phyloP scores from a whole-genome alignment of 2,113 vertebrate species.

The Menura novaehollandiae region DNA sequence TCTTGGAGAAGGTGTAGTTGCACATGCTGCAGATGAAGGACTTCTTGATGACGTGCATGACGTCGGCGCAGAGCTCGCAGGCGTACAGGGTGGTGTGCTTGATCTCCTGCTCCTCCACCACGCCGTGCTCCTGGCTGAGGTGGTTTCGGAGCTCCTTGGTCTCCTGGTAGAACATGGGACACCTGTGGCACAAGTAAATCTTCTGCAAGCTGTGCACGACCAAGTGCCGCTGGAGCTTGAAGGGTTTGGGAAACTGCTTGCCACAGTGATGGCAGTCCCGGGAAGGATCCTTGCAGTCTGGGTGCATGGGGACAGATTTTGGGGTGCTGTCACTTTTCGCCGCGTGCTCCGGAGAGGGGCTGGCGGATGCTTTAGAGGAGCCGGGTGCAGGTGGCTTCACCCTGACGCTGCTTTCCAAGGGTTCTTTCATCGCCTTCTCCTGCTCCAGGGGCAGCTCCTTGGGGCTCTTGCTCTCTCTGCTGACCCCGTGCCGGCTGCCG shows the following conservation, averaged over 20 bases:
- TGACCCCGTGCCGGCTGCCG: not conserved
- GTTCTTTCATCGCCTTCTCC: conserved; percentile 56
- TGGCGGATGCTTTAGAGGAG: not conserved
- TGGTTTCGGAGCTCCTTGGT: conserved; percentile 85
- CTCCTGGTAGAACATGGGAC: conserved; percentile 89
- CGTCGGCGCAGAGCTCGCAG: conserved; percentile 94
- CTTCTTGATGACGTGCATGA: conserved; percentile 94
- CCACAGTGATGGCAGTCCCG: conserved; percentile 98
- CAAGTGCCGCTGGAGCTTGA: conserved; percentile 95
- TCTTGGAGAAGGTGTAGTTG: conserved; percentile 98
- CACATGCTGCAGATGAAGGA: conserved; percentile 98
- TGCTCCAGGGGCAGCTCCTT: conserved; percentile 19
- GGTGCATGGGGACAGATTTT: conserved; percentile 82
- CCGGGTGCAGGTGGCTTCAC: conserved; percentile 30
- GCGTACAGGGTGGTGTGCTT: conserved; percentile 92
- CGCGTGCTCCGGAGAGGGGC: conserved; percentile 64
- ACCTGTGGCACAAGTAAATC: conserved; percentile 91
- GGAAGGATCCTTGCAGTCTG: conserved; percentile 93
- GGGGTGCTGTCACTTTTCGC: conserved; percentile 70
- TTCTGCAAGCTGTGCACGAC: conserved; percentile 96
- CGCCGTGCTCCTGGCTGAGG: conserved; percentile 80
- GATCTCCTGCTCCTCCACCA: conserved; percentile 81
- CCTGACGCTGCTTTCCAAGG: conserved; percentile 52
- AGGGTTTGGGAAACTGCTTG: conserved; percentile 97
- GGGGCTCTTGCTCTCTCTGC: conserved; percentile 64